Evolutionary conservation across 2,113 vertebrate genomes (phyloP).

Genomic region (Scytalopus superciliaris): DNA sequence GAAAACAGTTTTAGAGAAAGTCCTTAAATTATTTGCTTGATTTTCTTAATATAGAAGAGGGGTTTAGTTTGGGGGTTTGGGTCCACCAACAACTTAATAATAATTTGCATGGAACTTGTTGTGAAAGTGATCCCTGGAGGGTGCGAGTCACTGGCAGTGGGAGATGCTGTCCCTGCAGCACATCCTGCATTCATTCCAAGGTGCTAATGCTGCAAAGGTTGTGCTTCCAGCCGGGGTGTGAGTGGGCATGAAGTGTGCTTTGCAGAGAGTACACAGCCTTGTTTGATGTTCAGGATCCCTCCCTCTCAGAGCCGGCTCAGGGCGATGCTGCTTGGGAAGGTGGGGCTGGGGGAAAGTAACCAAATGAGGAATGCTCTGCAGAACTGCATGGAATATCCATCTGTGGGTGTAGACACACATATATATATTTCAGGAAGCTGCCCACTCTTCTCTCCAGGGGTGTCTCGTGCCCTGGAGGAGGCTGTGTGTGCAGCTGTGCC

Average conservation of each 20-base stretch:
- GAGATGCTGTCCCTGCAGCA: not conserved
- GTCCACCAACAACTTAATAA: not conserved
- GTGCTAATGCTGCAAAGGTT: not conserved
- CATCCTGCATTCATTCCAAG: not conserved
- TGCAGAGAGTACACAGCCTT: not conserved
- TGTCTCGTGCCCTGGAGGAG: not conserved
- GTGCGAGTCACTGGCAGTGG: not conserved
- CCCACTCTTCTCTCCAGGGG: not conserved
- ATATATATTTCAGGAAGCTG: rapidly evolving
- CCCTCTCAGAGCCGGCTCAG: not conserved
- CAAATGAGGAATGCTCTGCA: not conserved
- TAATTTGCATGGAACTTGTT: not conserved
- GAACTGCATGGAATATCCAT: rapidly evolving
- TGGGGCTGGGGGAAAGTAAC: not conserved
- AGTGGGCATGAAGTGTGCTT: not conserved
- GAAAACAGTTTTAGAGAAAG: not conserved
- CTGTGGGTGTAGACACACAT: rapidly evolving
- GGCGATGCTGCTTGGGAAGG: rapidly evolving
- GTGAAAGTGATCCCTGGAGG: not conserved
- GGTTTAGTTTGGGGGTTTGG: rapidly evolving
- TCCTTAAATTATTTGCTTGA: not conserved
- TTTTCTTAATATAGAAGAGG: not conserved
- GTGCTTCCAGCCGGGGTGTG: not conserved
- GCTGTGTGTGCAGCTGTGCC: not conserved
- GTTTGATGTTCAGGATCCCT: not conserved